Evolutionary conservation across 35 echinoderm and acorn worm genomes (phyloP), one percentile per base, ranked within the genome.

Genomic region (Ptychodera flava): DNA sequence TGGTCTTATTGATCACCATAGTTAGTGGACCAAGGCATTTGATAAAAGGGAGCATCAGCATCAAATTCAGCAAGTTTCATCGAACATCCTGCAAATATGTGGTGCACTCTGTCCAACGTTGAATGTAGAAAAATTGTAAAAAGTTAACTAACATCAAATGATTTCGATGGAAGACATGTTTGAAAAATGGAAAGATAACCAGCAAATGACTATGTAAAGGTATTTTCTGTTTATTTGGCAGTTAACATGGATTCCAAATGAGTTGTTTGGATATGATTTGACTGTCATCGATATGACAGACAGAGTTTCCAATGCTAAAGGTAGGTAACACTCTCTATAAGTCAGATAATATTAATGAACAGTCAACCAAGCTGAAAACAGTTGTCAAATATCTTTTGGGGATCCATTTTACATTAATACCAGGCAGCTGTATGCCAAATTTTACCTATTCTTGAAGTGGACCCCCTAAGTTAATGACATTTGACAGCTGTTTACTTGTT

Each of bases 171-270:
- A n/a, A 31, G n/a, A 1, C 15, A 31, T 29, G 6, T 30, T 36
- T 15, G n/a, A 32, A 30, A 34, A 35, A 77, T 31, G 1, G 29
- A 16, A 31, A 31, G 28, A 2, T n/a, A n/a, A n/a, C n/a, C n/a
- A n/a, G n/a, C 0, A 1, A 2, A 30, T 80, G 14, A 78, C 81
- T 85, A 79, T 77, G 29, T 82, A 15, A 31, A 1, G 33, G 32
- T 78, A 33, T 33, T 34, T 22, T 27, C 33, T 83, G 88, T 93
- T 28, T 64, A 16, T 79, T 86, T 34, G 22, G 14, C 81, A 93
- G 95, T 84, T 97, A n/a, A 93, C 91, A 14, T 97, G 95, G 91
- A 82, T 97, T 31, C 95, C 95, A 37, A 97, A 97, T 38, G 95
- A 97, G 52, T 33, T 97, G 28, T 76, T 38, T 29, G 84, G 79